Evolutionary conservation across 2,113 vertebrate genomes (phyloP), one percentile per base, ranked within the genome.

Genomic region (Dendrocopos noguchii): DNA sequence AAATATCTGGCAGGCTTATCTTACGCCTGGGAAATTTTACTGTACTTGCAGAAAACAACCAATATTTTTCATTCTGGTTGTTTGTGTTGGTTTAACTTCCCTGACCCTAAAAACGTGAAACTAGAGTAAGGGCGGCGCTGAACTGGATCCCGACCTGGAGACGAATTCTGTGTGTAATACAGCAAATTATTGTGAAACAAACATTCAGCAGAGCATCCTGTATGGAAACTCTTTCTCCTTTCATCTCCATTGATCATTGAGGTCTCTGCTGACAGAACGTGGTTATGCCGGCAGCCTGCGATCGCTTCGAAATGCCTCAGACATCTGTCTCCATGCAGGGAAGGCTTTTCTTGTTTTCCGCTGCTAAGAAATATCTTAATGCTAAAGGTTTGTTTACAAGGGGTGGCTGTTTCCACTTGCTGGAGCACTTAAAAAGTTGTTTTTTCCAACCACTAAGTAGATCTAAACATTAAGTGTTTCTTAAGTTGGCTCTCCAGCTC

Each of bases 381-480:
- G 96, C 90, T 97, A 87, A 97, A 98, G 97, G 92, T 98, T 97
- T 98, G 97, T 98, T 98, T 98, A 98, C 95, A 98, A 97, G 96
- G 95, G 96, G 95, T 97, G 84, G 96, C 97, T 98, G 97, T 98
- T 98, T 98, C 97, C 97, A 97, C 97, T 98, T 96, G 96, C 92
- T 84, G 87, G 95, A 94, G 95, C 86, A 44, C 95, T 97, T 68
- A 96, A 97, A n/a, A 97, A 95, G 97, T 98, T 98, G 96, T 97
- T 97, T 98, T 98, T 98, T 98, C 98, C 97, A 97, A 97, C 98
- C 97, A 95, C 98, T 97, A 98, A 98, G 97, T 97, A 96, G 95
- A 97, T 98, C 97, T 98, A 98, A 98, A 98, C 96, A 97, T 97
- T 97, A 98, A 98, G 94, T 71, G 92, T 97, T 97, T 97, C 97